phyloP scores from a whole-genome alignment of 2,113 vertebrate genomes.

The Corythoichthys haematopterus region DNA sequence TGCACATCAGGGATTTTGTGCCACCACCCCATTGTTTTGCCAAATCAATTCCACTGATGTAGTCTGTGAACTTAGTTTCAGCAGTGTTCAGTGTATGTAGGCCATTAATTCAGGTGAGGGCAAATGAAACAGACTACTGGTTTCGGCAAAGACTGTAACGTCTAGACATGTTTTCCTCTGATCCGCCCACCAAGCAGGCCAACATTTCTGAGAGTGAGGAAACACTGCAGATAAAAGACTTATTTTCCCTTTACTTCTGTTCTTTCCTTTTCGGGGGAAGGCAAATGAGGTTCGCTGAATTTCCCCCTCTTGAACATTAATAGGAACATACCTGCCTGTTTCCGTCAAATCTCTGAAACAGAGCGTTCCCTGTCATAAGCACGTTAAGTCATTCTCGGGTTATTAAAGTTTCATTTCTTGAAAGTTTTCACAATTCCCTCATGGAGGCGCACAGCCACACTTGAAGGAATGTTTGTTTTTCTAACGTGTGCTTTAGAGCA shows the following conservation, averaged over 20 bases:
- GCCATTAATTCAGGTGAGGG: slow-evolving; percentile 49
- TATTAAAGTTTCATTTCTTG: slow-evolving; percentile 35
- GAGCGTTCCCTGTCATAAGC: slow-evolving; percentile 21
- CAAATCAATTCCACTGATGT: neutral
- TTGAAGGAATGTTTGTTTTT: neutral
- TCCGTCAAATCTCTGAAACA: slow-evolving; percentile 20
- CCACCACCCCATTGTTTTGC: neutral
- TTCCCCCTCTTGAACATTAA: slow-evolving; percentile 33
- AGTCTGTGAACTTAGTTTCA: neutral
- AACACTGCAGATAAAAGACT: slow-evolving; percentile 13
- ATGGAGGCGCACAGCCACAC: neutral
- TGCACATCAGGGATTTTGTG: neutral
- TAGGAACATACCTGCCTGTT: slow-evolving; percentile 21
- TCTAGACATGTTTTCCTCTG: slow-evolving; percentile 33
- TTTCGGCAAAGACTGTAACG: slow-evolving; percentile 30
- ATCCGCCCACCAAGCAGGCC: slow-evolving; percentile 39
- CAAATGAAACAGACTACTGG: slow-evolving; percentile 44
- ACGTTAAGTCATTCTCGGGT: slow-evolving; percentile 26
- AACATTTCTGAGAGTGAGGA: slow-evolving; percentile 35
- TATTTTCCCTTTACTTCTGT: neutral
- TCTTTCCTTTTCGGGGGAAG: slow-evolving; percentile 36
- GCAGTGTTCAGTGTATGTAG: slow-evolving; percentile 32
- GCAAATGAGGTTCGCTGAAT: slow-evolving; percentile 35
- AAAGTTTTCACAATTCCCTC: slow-evolving; percentile 29
- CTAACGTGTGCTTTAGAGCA: neutral